Evolutionary conservation across 1,140 invertebrate genomes (phyloP), one percentile per base, ranked within the genome.

Genomic region (Globodera ellingtonae): DNA sequence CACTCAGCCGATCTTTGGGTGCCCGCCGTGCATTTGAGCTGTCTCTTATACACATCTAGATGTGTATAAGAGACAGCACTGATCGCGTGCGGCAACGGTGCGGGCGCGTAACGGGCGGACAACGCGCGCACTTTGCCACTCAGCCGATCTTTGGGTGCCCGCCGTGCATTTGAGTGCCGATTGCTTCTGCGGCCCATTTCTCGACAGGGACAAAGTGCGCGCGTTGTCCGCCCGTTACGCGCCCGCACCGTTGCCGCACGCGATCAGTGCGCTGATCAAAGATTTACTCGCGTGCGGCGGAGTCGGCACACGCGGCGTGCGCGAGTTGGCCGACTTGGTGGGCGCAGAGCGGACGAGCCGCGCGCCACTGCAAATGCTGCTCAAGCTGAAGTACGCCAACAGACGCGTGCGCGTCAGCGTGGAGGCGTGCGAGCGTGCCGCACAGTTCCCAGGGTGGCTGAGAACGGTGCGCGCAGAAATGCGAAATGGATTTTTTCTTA

Each of bases 221-320:
- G 24, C 67, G 46, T 21, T 70, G 35, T 10, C 67, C 24, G 46
- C 46, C 46, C 67, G n/a, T 13, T 44, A 35, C 46, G 67, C 21
- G 10, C 35, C 67, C 2, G 10, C 67, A 10, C 67, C 67, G 46
- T 70, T 70, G 67, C 67, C 67, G 46, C 67, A 70, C 6, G 67
- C 67, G 35, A 70, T 70, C 67, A 70, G 46, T 6, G 35, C 67
- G 67, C 15, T 70, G 67, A 10, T 70, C 67, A 70, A 70, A 18
- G 67, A 70, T 21, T 13, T 70, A 10, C 24, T 70, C 15, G 24
- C 46, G 67, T 70, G 67, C 24, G 66, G 67, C 24, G 67, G 67
- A 6, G 13, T 62, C 15, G 56, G 56, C 56, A 62, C 56, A 15
- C 56, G 56, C 18, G 56, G 56, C 56, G 67, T 70, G 8, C 67